Evolutionary conservation across 2,797 vertebrate genomes (phyloP).

Genomic region (Pachyuromys duprasi): DNA sequence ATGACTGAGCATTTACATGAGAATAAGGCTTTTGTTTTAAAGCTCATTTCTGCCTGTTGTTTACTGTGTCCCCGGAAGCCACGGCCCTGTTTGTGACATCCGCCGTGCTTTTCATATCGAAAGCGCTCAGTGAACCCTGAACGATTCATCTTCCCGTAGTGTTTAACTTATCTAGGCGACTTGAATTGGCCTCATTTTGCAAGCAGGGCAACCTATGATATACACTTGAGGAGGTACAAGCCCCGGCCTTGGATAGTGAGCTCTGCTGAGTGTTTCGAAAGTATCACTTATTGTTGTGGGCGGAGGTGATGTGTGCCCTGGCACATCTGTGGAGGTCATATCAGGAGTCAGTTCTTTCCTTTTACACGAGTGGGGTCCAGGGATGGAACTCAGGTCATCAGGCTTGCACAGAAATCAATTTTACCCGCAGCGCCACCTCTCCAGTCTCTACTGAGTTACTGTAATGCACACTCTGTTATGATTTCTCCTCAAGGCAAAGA

Average conservation of each 20-base stretch:
- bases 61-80: constrained; percentile 66
- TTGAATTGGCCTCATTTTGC: constrained; percentile 62
- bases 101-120: constrained; percentile 74
- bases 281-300: background rate
- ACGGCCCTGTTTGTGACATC: constrained; percentile 61
- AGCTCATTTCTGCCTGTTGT: constrained; percentile 78
- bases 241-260: background rate
- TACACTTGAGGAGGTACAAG: background rate
- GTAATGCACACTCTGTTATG: background rate
- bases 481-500: constrained; percentile 33
- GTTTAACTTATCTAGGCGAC: constrained; percentile 50
- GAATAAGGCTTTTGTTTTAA: constrained; percentile 76
- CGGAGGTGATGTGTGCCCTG: background rate
- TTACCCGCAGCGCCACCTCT: background rate
- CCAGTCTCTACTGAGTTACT: background rate
- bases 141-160: constrained; percentile 64
- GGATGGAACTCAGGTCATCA: background rate
- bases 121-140: constrained; percentile 44
- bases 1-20: constrained; percentile 79
- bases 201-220: background rate
- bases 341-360: background rate
- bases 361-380: background rate
- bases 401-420: background rate
- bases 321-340: background rate
- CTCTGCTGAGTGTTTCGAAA: background rate